phyloP scores from a whole-genome alignment of 1,140 invertebrate species.

The Mya arenaria region DNA sequence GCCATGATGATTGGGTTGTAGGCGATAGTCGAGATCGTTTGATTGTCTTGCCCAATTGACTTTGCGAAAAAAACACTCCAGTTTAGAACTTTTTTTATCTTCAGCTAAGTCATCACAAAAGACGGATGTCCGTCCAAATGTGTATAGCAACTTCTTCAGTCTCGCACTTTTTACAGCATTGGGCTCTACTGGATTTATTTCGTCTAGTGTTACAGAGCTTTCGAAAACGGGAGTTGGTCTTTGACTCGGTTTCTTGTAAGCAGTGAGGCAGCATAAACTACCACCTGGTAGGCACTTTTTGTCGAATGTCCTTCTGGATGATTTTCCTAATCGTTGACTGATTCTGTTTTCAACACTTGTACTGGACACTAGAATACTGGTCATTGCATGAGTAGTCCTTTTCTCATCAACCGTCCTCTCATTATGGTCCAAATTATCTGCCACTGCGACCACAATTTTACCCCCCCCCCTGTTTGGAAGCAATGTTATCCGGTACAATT shows the following conservation, averaged over 20 bases:
- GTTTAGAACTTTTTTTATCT: too few species aligned
- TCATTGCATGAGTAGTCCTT: conserved; percentile 44
- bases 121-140: conserved; percentile 2
- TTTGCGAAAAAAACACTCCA: too few species aligned
- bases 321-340: neutral
- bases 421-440: conserved; percentile 38
- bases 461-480: too few species aligned
- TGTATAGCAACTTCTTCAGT: conserved; percentile 1
- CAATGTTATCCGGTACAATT: too few species aligned
- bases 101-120: too few species aligned
- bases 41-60: neutral
- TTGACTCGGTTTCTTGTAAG: neutral
- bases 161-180: neutral
- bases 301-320: neutral
- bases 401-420: conserved; percentile 43
- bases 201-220: neutral
- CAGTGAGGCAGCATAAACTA: neutral
- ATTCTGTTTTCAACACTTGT: neutral
- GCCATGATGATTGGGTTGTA: conserved; percentile 41
- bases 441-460: neutral
- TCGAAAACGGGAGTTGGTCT: neutral
- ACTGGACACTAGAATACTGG: conserved; percentile 28
- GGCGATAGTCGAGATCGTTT: neutral
- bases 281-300: neutral
- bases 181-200: neutral